These are phyloP conservation scores for Chironomus tentans DNA, from an alignment of 2,888 invertebrate genomes.

Conservation along the genomic window DNA sequence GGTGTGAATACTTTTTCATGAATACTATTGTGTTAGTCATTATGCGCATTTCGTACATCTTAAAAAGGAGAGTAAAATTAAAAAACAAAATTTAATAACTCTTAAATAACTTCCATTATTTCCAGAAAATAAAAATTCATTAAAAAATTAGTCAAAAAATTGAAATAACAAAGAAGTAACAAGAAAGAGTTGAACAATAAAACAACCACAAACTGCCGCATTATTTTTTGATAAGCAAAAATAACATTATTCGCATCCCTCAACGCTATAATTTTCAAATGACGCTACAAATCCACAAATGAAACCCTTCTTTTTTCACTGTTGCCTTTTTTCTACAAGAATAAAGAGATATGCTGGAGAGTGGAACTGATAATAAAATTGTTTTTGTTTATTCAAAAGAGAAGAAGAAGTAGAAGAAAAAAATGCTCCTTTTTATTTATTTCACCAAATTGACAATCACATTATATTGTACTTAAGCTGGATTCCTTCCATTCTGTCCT, in stretches of 20 bases:
- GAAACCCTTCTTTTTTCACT: not conserved
- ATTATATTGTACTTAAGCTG: not conserved
- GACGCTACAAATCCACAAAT: conserved; percentile 4
- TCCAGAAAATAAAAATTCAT: conserved; percentile 26
- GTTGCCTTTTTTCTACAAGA: not conserved
- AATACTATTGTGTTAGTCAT: too few relatives aligned
- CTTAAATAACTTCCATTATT: conserved; percentile 3
- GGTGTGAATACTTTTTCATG: too few relatives aligned
- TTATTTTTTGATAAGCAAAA: not conserved
- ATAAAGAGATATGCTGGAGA: not conserved
- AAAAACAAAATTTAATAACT: conserved; percentile 13
- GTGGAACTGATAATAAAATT: conserved; percentile 17
- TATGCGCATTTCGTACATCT: too few relatives aligned
- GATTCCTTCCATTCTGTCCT: not conserved
- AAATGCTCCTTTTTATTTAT: not conserved
- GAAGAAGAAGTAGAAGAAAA: not conserved
- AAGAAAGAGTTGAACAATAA: not conserved
- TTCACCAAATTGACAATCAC: conserved; percentile 15
- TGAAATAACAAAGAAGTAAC: not conserved
- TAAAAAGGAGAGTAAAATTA: too few relatives aligned
- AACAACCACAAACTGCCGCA: conserved; percentile 1
- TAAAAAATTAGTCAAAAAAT: conserved; percentile 19
- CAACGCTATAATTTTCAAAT: conserved; percentile 12
- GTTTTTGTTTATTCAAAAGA: not conserved
- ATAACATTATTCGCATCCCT: conserved; percentile 13